These are phyloP conservation scores for Rotaria magnacalcarata DNA, from an alignment of 2,888 invertebrate genomes.

Conservation along the genomic window DNA sequence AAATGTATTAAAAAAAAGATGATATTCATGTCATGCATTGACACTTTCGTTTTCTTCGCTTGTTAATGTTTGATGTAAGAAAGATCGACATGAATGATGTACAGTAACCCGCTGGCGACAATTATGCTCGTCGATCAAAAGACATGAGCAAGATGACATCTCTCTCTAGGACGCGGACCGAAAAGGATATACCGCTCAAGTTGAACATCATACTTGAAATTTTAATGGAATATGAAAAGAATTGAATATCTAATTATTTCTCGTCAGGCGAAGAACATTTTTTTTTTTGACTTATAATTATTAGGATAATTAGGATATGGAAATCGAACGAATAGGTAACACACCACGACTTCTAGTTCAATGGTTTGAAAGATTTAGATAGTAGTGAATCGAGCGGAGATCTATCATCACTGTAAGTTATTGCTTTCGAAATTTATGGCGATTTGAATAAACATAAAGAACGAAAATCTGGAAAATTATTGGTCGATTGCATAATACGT, in stretches of 20 bases:
- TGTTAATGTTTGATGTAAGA: background rate
- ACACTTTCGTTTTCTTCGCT: background rate
- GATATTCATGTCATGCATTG: background rate
- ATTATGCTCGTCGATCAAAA: background rate
- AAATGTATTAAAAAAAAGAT: too few species aligned
- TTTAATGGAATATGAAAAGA: background rate
- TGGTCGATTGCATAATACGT: too few species aligned
- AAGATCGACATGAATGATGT: constrained; percentile 3
- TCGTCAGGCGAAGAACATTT: background rate
- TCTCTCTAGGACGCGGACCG: background rate
- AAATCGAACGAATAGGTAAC: too few species aligned
- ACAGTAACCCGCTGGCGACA: background rate
- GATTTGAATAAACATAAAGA: too few species aligned
- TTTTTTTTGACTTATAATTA: too few species aligned
- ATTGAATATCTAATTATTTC: constrained; percentile 3
- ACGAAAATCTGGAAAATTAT: too few species aligned
- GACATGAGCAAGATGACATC: constrained; percentile 16
- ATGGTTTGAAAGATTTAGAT: too few species aligned
- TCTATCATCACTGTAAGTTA: too few species aligned
- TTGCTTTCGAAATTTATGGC: too few species aligned
- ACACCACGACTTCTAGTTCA: too few species aligned
- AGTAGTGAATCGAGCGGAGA: too few species aligned
- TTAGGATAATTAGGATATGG: too few species aligned
- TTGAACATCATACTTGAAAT: background rate
- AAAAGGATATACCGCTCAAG: background rate